Conservation (phyloP, 2,113 vertebrate species). For the Pterocles gutturalis region DNA sequence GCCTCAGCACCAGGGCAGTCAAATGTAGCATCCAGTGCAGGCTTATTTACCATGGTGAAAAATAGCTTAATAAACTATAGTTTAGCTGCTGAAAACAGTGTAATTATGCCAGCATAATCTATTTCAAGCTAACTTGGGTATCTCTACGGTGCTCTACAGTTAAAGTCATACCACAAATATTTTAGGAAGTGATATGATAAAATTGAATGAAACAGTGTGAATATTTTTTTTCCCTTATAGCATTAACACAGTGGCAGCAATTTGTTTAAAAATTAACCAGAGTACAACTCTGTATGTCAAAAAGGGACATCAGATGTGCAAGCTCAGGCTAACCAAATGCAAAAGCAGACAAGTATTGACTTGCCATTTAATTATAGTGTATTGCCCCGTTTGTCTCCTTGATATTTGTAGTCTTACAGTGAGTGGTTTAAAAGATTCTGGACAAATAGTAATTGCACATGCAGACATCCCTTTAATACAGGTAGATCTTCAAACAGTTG, state of each 20-base stretch:
- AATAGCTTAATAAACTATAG: slow-evolving; percentile 45
- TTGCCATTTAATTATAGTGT: background rate
- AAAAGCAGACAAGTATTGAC: slow-evolving; percentile 9
- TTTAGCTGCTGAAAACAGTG: slow-evolving; percentile 37
- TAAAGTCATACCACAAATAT: slow-evolving; percentile 6
- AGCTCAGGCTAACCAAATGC: background rate
- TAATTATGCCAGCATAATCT: slow-evolving; percentile 25
- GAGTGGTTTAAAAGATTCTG: background rate
- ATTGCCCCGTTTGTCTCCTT: background rate
- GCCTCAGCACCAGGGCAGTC: background rate
- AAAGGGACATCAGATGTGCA: background rate
- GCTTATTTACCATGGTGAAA: slow-evolving; percentile 59
- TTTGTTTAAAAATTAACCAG: slow-evolving; percentile 30
- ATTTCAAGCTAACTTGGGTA: slow-evolving; percentile 16
- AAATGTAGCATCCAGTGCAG: background rate
- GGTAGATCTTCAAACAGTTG: background rate
- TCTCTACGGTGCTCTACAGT: background rate
- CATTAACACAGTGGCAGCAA: background rate
- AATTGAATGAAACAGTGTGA: background rate
- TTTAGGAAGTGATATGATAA: background rate
- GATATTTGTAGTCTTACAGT: background rate
- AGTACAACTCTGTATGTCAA: background rate
- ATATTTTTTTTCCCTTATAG: background rate
- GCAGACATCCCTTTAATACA: background rate
- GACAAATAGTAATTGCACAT: background rate